Evolutionary conservation across 1,140 invertebrate genomes (phyloP).

Genomic region (Lethrus apterus): DNA sequence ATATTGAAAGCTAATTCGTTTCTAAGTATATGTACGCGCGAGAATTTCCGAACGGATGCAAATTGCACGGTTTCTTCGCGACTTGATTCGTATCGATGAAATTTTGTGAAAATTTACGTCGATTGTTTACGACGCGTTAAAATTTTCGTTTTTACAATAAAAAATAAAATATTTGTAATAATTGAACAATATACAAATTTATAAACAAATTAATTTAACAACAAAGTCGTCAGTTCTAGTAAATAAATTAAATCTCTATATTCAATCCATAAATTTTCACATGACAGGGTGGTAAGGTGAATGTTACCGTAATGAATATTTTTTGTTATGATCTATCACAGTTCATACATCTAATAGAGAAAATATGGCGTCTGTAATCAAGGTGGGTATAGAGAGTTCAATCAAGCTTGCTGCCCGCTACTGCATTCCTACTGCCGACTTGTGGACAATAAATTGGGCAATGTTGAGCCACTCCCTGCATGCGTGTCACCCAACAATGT

Average conservation of each 20-base stretch:
- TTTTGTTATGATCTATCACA: conserved; percentile 9
- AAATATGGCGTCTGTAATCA: conserved; percentile 12
- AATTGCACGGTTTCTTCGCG: no score
- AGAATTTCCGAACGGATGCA: no score
- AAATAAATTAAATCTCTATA: no score
- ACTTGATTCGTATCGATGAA: no score
- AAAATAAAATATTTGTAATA: no score
- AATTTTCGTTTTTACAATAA: no score
- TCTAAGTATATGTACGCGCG: conserved; percentile 6
- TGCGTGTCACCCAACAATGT: neutral
- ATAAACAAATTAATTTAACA: no score
- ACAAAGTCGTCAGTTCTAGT: no score
- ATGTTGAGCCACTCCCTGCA: conserved; percentile 1
- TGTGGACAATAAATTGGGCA: conserved; percentile 4
- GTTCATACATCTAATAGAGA: conserved; percentile 9
- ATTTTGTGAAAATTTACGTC: no score
- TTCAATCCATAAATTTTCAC: no score
- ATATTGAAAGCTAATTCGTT: conserved; percentile 20
- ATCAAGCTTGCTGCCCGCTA: conserved; percentile 1
- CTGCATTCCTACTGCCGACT: conserved; percentile 1
- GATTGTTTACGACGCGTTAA: no score
- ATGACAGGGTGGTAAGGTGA: conserved; percentile 5
- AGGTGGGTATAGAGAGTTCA: conserved; percentile 12
- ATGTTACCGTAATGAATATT: conserved; percentile 8
- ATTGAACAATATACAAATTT: no score